Base-by-base conservation (phyloP, 1,140 invertebrate genomes). In the Lethrus apterus region DNA sequence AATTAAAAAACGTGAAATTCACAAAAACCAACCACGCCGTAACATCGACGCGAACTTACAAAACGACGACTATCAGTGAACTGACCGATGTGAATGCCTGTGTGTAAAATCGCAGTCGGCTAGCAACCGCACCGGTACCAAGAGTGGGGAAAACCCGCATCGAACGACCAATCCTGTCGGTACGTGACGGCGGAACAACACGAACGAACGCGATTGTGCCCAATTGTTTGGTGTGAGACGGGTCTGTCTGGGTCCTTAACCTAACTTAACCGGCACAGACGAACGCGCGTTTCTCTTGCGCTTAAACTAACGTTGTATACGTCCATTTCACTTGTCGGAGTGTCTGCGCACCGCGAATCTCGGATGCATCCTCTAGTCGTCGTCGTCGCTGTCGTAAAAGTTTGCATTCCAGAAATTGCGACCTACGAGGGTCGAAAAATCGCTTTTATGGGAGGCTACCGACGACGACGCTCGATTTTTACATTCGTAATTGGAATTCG, bases 231-330 rank as follows among this genome's bases (percentile, higher is more conserved):
- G 59, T 58, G 60, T 60, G 53, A 59, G 57, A 47, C 46, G 50
- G 55, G 52, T 44, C 52, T 55, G 63, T 65, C 63, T 65, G 63
- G 63, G 63, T 65, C 63, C 61, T 65, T 65, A 63, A 65, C 63
- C 63, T 59, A 62, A 63, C 59, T 57, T 60, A 64, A 64, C 58
- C 55, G 56, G 60, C 54, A 53, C n/a, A 54, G 60, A 64, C 60
- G 40, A 1, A n/a, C 10, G 13, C 13, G n/a, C 23, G 14, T 26
- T 24, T 42, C 40, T 8, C 11, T 42, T n/a, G n/a, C n/a, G n/a
- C n/a, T n/a, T n/a, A n/a, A n/a, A n/a, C n/a, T n/a, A n/a, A n/a
- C n/a, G n/a, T n/a, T n/a, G n/a, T n/a, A n/a, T n/a, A n/a, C n/a
- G n/a, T n/a, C n/a, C n/a, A n/a, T n/a, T n/a, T n/a, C n/a, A n/a